A percentile compares a stretch with the other conserved stretches of the same genome.
phyloP scores from a whole-genome alignment of 2,888 invertebrate species.

The Brassicogethes aeneus region DNA sequence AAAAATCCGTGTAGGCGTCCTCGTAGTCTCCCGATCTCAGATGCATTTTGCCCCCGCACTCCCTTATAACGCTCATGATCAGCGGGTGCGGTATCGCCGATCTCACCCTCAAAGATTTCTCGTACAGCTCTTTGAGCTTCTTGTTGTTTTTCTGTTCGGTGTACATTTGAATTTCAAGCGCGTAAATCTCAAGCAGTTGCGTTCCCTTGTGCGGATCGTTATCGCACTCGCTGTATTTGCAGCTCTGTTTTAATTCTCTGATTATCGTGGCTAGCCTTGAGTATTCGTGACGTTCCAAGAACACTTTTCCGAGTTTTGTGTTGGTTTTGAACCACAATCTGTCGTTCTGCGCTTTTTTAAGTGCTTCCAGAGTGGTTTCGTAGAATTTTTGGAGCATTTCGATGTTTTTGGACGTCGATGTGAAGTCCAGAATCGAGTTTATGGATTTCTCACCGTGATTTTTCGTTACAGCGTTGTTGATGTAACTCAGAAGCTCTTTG shows the following conservation, averaged over 20 bases:
- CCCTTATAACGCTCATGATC: slow-evolving; percentile 96
- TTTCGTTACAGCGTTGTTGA: slow-evolving; percentile 95
- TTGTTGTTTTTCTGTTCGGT: slow-evolving; percentile 99
- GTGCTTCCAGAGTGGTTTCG: slow-evolving; percentile 85
- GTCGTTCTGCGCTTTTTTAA: slow-evolving; percentile 97
- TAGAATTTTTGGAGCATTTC: slow-evolving; percentile 88
- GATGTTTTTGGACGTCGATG: slow-evolving; percentile 90
- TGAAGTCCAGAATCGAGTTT: slow-evolving; percentile 97
- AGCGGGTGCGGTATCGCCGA: slow-evolving; percentile 99
- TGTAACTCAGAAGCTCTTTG: slow-evolving; percentile 91
- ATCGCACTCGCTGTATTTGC: slow-evolving; percentile 65
- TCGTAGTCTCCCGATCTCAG: slow-evolving; percentile 95
- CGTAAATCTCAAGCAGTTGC: slow-evolving; percentile 95
- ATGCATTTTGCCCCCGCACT: slow-evolving; percentile 99
- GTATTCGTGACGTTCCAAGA: slow-evolving; percentile 91
- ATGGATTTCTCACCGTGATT: slow-evolving; percentile 99
- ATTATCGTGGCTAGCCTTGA: slow-evolving; percentile 87
- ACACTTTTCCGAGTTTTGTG: slow-evolving; percentile 85
- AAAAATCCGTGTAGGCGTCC: slow-evolving; percentile 98
- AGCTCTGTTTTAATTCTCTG: slow-evolving; percentile 91
- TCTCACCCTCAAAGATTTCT: slow-evolving; percentile 95
- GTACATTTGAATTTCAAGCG: slow-evolving; percentile 99
- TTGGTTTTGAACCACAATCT: slow-evolving; percentile 99
- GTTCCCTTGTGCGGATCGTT: slow-evolving; percentile 96
- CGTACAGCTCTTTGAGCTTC: slow-evolving; percentile 90